Evolutionary conservation across 2,888 invertebrate genomes (phyloP).

Genomic region (Lithophane ornitopus): DNA sequence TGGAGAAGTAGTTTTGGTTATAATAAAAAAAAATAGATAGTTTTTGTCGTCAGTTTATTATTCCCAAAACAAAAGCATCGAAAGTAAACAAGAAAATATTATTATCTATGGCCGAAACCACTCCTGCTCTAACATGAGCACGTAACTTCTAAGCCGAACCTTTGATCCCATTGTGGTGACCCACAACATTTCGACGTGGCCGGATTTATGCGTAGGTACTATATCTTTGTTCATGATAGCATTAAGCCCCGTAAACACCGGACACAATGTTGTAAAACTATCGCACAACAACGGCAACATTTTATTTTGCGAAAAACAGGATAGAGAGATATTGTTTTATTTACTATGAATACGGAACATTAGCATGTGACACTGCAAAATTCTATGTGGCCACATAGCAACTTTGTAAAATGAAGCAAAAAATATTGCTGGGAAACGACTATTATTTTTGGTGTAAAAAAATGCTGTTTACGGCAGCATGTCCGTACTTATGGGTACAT

Average conservation of each 20-base stretch:
- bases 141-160: conserved; percentile 43
- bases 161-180: conserved; percentile 34
- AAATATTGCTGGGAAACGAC: not conserved
- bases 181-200: conserved; percentile 27
- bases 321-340: too few relatives aligned
- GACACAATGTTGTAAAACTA: not conserved
- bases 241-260: not conserved
- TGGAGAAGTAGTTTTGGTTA: not conserved
- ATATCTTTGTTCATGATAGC: conserved; percentile 19
- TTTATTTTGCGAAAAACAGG: too few relatives aligned
- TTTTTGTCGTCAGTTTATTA: not conserved
- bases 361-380: not conserved
- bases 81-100: conserved; percentile 10
- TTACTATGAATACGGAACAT: not conserved
- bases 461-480: not conserved
- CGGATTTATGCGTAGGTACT: conserved; percentile 1
- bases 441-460: not conserved
- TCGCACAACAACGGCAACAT: too few relatives aligned
- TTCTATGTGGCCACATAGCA: not conserved
- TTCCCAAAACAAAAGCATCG: not conserved
- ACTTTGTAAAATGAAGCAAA: not conserved
- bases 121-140: conserved; percentile 16
- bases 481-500: not conserved
- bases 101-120: conserved; percentile 10
- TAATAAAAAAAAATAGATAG: not conserved